These are phyloP conservation scores for Mus spretus DNA, from an alignment of 2,797 vertebrate genomes.

Conservation along the genomic window DNA sequence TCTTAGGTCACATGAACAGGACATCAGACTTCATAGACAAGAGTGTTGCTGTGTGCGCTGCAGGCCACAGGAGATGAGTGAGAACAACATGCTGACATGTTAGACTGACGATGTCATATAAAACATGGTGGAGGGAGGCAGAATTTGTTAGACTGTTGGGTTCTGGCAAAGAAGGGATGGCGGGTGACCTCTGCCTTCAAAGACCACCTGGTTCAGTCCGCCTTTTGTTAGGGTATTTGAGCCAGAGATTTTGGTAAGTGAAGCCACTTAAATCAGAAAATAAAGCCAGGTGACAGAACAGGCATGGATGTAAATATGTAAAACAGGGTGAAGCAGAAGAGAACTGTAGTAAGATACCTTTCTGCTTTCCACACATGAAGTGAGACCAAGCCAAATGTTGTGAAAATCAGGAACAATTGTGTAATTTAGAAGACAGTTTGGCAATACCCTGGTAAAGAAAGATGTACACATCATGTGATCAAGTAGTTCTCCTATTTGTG, in stretches of 20 bases:
- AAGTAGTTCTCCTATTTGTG: neutral
- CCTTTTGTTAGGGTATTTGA: constrained; percentile 41
- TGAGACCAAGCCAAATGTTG: neutral
- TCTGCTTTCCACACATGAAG: neutral
- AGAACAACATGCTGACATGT: neutral
- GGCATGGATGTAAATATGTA: neutral
- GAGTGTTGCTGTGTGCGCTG: neutral
- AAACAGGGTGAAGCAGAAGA: neutral
- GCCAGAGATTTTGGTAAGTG: constrained; percentile 31
- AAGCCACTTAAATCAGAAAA: constrained; percentile 35
- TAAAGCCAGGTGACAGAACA: constrained; percentile 19
- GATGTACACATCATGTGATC: neutral
- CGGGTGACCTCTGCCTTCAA: neutral
- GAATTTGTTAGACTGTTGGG: neutral
- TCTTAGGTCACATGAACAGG: neutral
- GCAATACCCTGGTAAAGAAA: neutral
- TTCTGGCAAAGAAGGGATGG: neutral
- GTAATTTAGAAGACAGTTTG: neutral
- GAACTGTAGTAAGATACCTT: neutral
- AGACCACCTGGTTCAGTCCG: neutral
- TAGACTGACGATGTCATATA: neutral
- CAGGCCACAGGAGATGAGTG: neutral
- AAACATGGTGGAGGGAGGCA: neutral
- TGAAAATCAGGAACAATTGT: neutral
- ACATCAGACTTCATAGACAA: neutral